Evolutionary conservation across 2,888 invertebrate genomes (phyloP).

Genomic region (Thyatira batis): DNA sequence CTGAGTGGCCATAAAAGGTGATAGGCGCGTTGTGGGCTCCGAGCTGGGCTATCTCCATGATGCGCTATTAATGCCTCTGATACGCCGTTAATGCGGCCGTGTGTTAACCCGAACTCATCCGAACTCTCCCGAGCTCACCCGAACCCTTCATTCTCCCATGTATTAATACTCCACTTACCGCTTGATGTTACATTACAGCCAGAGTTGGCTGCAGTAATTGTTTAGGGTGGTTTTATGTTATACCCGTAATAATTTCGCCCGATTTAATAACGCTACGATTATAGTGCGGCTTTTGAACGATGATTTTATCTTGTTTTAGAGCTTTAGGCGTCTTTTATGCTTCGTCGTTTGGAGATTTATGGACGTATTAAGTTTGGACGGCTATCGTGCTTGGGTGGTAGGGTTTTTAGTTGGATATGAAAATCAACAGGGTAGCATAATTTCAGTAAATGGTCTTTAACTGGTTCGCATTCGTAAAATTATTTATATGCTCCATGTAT

Average conservation of each 20-base stretch:
- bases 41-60: constrained; percentile 66
- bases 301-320: constrained; percentile 11
- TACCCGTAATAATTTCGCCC: constrained; percentile 49
- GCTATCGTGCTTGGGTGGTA: not conserved
- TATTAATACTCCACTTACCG: constrained; percentile 68
- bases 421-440: not conserved
- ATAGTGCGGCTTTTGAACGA: constrained; percentile 21
- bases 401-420: not conserved
- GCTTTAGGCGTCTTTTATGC: constrained; percentile 1
- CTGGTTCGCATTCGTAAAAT: no score
- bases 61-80: constrained; percentile 73
- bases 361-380: not conserved
- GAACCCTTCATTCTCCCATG: constrained; percentile 13
- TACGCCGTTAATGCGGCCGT: constrained; percentile 67
- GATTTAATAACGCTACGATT: constrained; percentile 41
- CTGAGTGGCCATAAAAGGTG: constrained; percentile 37
- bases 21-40: constrained; percentile 18
- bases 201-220: constrained; percentile 63
- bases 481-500: no score
- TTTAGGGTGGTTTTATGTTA: constrained; percentile 70
- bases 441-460: not conserved
- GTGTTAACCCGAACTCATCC: constrained; percentile 38
- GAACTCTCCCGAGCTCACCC: not conserved
- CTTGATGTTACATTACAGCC: constrained; percentile 54
- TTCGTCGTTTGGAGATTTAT: not conserved